These are phyloP conservation scores for Aspiorhynchus laticeps DNA, from an alignment of 2,113 vertebrate genomes.

Conservation along the genomic window DNA sequence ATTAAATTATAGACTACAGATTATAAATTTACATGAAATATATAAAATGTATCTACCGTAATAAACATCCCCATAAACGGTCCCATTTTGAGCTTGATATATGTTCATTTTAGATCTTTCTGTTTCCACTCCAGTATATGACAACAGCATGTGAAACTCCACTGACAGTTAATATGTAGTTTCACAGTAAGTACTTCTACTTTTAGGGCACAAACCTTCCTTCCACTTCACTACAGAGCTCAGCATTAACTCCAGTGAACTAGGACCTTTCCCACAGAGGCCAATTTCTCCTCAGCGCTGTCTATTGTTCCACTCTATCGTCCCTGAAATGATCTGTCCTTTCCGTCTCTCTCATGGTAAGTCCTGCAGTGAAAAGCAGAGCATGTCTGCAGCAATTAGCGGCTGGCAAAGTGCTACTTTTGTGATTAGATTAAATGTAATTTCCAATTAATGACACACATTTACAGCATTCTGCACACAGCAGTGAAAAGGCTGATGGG, in stretches of 20 bases:
- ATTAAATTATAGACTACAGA: too few species aligned
- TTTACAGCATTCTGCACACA: neutral
- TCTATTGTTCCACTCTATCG: conserved; percentile 3
- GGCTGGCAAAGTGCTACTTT: conserved; percentile 18
- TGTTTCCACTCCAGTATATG: neutral
- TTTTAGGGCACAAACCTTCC: neutral
- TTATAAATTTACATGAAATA: too few species aligned
- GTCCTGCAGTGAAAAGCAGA: neutral
- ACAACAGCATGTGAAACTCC: neutral
- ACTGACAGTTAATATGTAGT: neutral
- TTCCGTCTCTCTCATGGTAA: neutral
- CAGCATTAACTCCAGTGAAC: neutral
- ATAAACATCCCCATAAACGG: too few species aligned
- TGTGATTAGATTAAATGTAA: conserved; percentile 11
- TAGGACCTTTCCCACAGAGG: neutral
- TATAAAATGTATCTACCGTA: too few species aligned
- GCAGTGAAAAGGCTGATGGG: neutral
- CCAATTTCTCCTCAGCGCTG: neutral
- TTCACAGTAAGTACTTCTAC: neutral
- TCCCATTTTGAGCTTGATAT: neutral
- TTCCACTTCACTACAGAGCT: neutral
- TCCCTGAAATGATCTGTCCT: conserved; percentile 19
- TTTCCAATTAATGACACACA: conserved; percentile 16
- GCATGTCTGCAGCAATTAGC: conserved; percentile 1
- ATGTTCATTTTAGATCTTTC: neutral